A percentile compares a stretch with the other conserved stretches of the same genome.
Conservation (phyloP, 2,797 vertebrate species). For the Rhinogobio ventralis region DNA sequence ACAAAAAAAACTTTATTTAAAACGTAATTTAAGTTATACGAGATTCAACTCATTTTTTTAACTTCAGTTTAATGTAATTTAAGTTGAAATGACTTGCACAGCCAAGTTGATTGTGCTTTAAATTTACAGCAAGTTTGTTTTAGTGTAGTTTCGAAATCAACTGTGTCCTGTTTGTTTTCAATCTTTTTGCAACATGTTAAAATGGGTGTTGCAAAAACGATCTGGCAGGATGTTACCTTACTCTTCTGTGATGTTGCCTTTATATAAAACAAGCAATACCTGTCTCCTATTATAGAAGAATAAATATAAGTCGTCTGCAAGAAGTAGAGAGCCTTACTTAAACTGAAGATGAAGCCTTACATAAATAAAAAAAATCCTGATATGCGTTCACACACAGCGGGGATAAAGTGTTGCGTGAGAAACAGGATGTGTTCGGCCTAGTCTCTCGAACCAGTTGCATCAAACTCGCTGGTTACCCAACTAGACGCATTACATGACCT, state of each 20-base stretch:
- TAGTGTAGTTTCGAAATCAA: neutral
- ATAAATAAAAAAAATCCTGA: neutral
- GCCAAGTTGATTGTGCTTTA: no score
- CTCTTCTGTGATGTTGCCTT: neutral
- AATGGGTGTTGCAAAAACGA: neutral
- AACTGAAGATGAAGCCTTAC: constrained; percentile 12
- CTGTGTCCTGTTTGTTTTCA: neutral
- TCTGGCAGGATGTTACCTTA: constrained; percentile 5
- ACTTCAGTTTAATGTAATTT: no score
- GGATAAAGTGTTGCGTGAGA: neutral
- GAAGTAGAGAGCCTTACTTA: neutral
- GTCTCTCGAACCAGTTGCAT: constrained; percentile 21
- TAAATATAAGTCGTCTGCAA: neutral
- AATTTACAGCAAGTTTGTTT: no score
- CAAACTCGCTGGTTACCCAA: constrained; percentile 12
- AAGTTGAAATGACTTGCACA: no score
- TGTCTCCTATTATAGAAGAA: neutral
- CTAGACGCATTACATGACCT: neutral
- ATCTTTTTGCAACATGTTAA: neutral
- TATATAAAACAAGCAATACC: neutral
- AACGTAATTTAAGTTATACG: no score
- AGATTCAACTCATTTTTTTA: no score
- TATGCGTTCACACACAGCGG: neutral
- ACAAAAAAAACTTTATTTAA: no score
- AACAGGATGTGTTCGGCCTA: neutral